phyloP scores from a whole-genome alignment of 2,797 vertebrate genomes.

The Leptatherina wallacei region DNA sequence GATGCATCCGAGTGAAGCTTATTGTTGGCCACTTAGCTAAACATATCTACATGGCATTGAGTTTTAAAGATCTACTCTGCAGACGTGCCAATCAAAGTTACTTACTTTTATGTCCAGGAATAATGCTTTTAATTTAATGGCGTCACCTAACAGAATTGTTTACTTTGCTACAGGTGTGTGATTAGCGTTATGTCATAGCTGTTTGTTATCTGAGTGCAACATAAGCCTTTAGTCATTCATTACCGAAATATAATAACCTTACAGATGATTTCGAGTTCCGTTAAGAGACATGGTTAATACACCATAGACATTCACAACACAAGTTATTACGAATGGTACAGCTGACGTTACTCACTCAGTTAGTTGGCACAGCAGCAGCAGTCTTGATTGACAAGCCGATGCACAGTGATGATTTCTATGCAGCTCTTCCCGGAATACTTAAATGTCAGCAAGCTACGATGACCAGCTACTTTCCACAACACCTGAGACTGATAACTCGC shows the following conservation, averaged over 20 bases:
- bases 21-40: not conserved
- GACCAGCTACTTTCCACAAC: constrained; percentile 46
- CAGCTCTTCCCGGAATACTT: constrained; percentile 48
- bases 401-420: constrained; percentile 43
- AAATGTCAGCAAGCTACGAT: constrained; percentile 37
- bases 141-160: constrained; percentile 45
- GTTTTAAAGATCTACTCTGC: not conserved
- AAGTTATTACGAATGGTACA: constrained; percentile 20
- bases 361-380: constrained; percentile 60
- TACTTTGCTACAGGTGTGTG: constrained; percentile 69
- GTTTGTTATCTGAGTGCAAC: constrained; percentile 22
- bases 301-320: constrained; percentile 13
- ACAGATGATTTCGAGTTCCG: not conserved
- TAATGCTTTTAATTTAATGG: not conserved
- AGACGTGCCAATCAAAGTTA: not conserved
- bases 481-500: constrained; percentile 46
- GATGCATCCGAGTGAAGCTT: constrained; percentile 5
- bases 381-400: constrained; percentile 47
- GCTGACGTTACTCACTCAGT: constrained; percentile 70
- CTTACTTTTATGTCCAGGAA: not conserved
- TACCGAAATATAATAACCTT: not conserved
- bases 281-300: not conserved
- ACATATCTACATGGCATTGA: not conserved
- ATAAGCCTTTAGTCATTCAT: not conserved
- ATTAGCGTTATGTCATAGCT: constrained; percentile 35